Conservation (phyloP, 2,113 vertebrate genomes). For the Erythrocercus mccallii region DNA sequence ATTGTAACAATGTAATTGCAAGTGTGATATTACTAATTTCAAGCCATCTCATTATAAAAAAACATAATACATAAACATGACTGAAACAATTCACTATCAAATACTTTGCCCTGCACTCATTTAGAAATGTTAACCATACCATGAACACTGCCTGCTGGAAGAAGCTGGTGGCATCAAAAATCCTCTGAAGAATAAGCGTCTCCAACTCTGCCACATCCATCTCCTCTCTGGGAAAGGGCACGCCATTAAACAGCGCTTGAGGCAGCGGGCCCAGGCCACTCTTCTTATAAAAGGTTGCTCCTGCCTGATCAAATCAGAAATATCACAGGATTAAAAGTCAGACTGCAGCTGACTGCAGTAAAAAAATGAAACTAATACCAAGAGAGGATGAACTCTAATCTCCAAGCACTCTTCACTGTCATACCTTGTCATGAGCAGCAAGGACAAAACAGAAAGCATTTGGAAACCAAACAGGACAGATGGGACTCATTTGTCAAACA, state of each 20-base stretch:
- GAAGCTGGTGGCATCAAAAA: conserved; percentile 80
- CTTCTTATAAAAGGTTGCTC: conserved; percentile 84
- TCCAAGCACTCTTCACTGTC: background rate
- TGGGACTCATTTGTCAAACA: background rate
- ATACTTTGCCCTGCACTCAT: background rate
- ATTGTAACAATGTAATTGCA: background rate
- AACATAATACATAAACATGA: background rate
- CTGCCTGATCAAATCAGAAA: conserved; percentile 79
- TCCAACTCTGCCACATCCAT: conserved; percentile 84
- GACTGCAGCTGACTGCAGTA: background rate
- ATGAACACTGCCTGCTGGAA: conserved; percentile 88
- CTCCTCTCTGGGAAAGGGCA: conserved; percentile 82
- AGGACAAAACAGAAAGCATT: background rate
- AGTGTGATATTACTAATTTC: background rate
- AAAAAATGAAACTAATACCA: conserved; percentile 18
- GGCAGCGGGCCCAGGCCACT: conserved; percentile 86
- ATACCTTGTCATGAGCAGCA: background rate
- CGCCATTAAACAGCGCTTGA: conserved; percentile 91
- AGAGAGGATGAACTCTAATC: background rate
- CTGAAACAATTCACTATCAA: background rate
- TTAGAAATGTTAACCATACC: conserved; percentile 75
- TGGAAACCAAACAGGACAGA: background rate
- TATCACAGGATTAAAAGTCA: conserved; percentile 49
- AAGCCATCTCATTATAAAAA: background rate
- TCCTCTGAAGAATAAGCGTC: conserved; percentile 83